Conservation (phyloP, 2,113 vertebrate genomes). For the Setophaga petechia region DNA sequence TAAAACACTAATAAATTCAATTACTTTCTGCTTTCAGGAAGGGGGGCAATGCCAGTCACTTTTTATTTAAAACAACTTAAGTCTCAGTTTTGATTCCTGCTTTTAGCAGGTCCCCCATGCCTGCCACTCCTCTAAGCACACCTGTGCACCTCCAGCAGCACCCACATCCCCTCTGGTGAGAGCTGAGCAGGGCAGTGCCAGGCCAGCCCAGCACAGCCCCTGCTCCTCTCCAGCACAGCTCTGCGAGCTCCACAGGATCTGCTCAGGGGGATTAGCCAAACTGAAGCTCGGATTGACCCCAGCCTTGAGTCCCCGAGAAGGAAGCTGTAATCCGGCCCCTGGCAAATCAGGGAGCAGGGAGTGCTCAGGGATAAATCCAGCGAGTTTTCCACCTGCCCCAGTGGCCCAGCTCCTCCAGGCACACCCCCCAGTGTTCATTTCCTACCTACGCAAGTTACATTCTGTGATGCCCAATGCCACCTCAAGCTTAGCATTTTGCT, state of each 20-base stretch:
- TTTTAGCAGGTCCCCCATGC: not conserved
- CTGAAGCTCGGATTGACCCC: not conserved
- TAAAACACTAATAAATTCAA: slow-evolving; percentile 77
- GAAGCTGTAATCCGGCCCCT: not conserved
- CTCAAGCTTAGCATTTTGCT: not conserved
- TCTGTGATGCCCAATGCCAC: not conserved
- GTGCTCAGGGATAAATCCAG: not conserved
- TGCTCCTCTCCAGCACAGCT: rapidly evolving
- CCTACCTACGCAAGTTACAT: not conserved
- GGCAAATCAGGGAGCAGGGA: not conserved
- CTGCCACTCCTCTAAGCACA: not conserved
- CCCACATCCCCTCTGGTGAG: not conserved
- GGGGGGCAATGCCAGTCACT: slow-evolving; percentile 57
- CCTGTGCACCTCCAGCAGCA: not conserved
- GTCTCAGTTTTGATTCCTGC: slow-evolving; percentile 48
- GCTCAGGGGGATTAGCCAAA: not conserved
- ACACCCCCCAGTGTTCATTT: not conserved
- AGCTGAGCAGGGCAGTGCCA: rapidly evolving
- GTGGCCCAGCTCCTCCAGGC: not conserved
- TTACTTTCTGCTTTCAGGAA: slow-evolving; percentile 68
- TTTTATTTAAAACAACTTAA: slow-evolving; percentile 64
- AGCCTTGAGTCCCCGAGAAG: not conserved
- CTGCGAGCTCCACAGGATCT: not conserved
- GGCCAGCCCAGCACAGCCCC: not conserved
- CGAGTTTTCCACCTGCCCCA: not conserved